Evolutionary conservation across 1,140 invertebrate species (phyloP), one percentile per base, ranked within the genome.

Genomic region (Tetramorium alpestre): DNA sequence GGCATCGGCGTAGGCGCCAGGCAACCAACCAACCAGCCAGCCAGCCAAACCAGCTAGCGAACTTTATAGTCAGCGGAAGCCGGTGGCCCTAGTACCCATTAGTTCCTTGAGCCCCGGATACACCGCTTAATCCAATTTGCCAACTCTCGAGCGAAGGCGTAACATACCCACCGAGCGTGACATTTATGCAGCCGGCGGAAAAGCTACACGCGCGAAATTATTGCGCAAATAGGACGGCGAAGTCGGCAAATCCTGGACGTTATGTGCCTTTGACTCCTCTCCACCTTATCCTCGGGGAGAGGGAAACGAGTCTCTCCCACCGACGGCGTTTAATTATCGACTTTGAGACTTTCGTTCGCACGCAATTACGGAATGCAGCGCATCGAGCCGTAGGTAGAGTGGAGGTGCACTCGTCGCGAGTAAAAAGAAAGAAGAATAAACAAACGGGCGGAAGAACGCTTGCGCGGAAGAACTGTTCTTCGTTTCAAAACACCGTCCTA

Each of bases 11-110:
- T 84, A 84, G 80, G 69, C 80, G 56, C 69, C 64, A 80, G 22
- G 62, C 77, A 80, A 38, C 77, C 76, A 80, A 60, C 76, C 60
- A 78, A 47, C 67, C 44, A 47, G 11, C 44, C 44, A 47, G 11
- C 44, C 44, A 47, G 0, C 76, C 60, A 78, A 77, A 16, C 75
- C 75, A 76, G 33, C 75, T 16, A 69, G 80, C 54, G 69, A 84
- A 84, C 80, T 84, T 84, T 84, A 84, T 84, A 84, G 80, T 84
- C 80, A 84, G 80, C 80, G 69, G 69, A 84, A 84, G 80, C 80
- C 80, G 80, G 80, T 84, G 69, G 80, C 69, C 56, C 80, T 84
- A 75, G 80, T 84, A 84, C 80, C 80, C 80, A 84, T 84, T 78
- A 85, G 82, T 85, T 85, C 82, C 82, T 85, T 64, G 73, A 85